phyloP scores from a whole-genome alignment of 2,797 vertebrate genomes.

The Melanotaenia parkinsoni region DNA sequence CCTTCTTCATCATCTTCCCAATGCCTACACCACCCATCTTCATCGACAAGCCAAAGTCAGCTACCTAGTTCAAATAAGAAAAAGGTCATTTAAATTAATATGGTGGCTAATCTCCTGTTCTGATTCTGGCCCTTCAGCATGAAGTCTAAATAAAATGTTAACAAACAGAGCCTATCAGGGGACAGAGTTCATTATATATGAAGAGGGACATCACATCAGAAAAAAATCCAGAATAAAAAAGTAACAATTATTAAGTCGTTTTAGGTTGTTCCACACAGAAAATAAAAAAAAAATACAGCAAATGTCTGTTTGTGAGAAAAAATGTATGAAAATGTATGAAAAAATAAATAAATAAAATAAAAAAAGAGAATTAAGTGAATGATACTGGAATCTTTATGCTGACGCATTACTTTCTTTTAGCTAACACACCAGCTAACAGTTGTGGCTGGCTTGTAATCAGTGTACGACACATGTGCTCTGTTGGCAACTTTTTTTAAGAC shows the following conservation, averaged over 20 bases:
- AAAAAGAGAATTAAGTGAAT: conserved; percentile 10
- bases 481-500: conserved; percentile 66
- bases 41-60: conserved; percentile 90
- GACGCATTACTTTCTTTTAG: conserved; percentile 49
- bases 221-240: conserved; percentile 24
- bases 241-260: background rate
- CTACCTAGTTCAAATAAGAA: conserved; percentile 76
- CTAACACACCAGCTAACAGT: conserved; percentile 58
- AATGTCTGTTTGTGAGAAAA: background rate
- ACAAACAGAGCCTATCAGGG: background rate
- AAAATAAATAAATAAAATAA: too few relatives aligned
- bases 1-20: conserved; percentile 85
- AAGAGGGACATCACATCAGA: conserved; percentile 15
- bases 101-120: conserved; percentile 8
- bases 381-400: conserved; percentile 36
- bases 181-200: conserved; percentile 3
- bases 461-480: conserved; percentile 30
- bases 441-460: conserved; percentile 60
- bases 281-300: background rate
- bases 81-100: conserved; percentile 41
- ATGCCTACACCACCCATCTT: conserved; percentile 85
- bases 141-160: background rate
- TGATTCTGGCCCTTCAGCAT: background rate
- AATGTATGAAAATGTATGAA: too few relatives aligned
- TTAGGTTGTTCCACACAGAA: background rate